Conservation (phyloP, 2,113 vertebrate genomes). For the Sturnus vulgaris region DNA sequence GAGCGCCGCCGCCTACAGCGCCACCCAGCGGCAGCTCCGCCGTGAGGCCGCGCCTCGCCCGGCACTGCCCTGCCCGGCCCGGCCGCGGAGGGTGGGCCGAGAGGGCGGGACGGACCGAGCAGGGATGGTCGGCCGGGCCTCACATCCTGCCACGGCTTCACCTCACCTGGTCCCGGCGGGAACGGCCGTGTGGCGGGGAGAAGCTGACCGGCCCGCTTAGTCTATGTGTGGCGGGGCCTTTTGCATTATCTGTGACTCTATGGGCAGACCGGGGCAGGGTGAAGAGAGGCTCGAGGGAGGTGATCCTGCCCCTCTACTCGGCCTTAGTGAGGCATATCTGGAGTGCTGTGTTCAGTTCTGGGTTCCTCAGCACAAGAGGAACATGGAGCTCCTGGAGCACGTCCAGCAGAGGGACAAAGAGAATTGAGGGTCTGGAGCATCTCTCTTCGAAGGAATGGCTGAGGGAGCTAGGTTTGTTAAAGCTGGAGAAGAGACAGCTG, state of each 20-base stretch:
- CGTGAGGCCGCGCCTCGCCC: neutral
- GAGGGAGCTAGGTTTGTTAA: neutral
- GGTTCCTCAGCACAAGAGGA: neutral
- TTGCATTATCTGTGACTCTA: neutral
- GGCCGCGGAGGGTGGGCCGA: neutral
- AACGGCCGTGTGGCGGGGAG: accelerated
- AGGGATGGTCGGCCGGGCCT: accelerated
- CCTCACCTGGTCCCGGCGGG: accelerated
- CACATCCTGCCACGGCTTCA: accelerated
- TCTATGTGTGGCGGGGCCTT: neutral
- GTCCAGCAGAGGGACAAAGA: neutral
- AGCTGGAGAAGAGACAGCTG: neutral
- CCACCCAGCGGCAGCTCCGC: neutral
- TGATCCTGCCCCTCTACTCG: neutral
- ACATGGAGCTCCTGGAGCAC: neutral
- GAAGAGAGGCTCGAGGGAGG: neutral
- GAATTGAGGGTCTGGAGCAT: neutral
- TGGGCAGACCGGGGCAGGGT: neutral
- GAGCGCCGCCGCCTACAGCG: neutral
- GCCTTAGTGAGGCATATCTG: neutral
- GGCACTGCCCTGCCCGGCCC: neutral
- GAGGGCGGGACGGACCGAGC: accelerated
- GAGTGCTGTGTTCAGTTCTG: neutral
- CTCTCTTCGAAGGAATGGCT: neutral
- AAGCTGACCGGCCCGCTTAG: too few relatives aligned